Evolutionary conservation across 2,113 vertebrate genomes (phyloP).

Genomic region (Shinisaurus crocodilurus): DNA sequence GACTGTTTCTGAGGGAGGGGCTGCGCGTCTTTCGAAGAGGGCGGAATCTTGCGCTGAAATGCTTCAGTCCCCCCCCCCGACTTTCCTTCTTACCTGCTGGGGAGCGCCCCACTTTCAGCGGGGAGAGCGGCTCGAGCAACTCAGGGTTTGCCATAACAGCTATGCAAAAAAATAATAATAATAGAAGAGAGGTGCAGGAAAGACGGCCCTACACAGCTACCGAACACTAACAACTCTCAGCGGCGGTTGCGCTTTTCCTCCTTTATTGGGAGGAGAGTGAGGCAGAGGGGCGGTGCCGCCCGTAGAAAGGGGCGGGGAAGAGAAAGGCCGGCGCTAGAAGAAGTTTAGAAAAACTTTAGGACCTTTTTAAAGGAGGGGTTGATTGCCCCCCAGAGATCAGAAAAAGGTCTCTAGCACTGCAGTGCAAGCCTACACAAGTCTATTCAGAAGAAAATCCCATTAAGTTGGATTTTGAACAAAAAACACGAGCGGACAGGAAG

Average conservation of each 20-base stretch:
- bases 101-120: conserved; percentile 60
- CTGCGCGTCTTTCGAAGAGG: not conserved
- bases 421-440: not conserved
- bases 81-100: conserved; percentile 67
- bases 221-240: too few relatives aligned
- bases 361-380: not conserved
- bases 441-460: not conserved
- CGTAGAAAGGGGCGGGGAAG: not conserved
- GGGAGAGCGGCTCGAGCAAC: conserved; percentile 32
- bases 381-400: not conserved
- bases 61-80: not conserved
- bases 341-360: not conserved
- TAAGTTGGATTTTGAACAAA: not conserved
- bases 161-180: accelerated
- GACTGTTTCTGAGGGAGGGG: not conserved
- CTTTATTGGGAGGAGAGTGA: not conserved
- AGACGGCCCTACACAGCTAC: not conserved
- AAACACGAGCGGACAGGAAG: not conserved
- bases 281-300: not conserved
- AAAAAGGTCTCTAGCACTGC: not conserved
- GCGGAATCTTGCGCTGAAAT: not conserved
- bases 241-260: too few relatives aligned
- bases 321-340: too few relatives aligned
- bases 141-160: conserved; percentile 54
- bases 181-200: not conserved